Evolutionary conservation across 2,797 vertebrate genomes (phyloP).

Genomic region (Epinephelus awoara): DNA sequence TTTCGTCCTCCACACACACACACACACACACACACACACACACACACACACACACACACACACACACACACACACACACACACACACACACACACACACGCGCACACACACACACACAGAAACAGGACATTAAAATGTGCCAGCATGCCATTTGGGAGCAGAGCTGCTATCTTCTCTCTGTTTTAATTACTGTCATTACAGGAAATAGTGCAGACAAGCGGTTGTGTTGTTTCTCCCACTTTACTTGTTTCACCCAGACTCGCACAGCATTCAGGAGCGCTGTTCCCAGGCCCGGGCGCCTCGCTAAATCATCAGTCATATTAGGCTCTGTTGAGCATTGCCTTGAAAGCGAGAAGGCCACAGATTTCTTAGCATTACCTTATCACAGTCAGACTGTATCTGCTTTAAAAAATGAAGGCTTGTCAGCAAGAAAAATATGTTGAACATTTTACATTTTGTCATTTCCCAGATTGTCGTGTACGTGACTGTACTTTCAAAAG

Average conservation of each 20-base stretch:
- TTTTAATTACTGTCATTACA: conserved; percentile 80
- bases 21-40: background rate
- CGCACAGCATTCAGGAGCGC: conserved; percentile 37
- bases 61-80: conserved; percentile 19
- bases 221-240: conserved; percentile 61
- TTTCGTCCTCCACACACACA: background rate
- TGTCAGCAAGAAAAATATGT: conserved; percentile 57
- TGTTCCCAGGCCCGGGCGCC: conserved; percentile 54
- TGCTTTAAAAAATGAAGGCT: conserved; percentile 55
- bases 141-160: conserved; percentile 55
- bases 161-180: conserved; percentile 61
- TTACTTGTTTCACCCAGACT: conserved; percentile 47
- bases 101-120: conserved; percentile 7
- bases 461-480: conserved; percentile 48
- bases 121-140: conserved; percentile 32
- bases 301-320: conserved; percentile 55
- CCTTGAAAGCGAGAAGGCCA: conserved; percentile 43
- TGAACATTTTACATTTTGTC: conserved; percentile 53
- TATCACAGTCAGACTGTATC: conserved; percentile 58
- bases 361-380: conserved; percentile 55
- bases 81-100: conserved; percentile 6
- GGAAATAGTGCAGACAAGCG: conserved; percentile 61
- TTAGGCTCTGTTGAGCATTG: conserved; percentile 46
- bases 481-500: conserved; percentile 10
- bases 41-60: conserved; percentile 5